Base-by-base conservation (phyloP, 2,888 invertebrate species). In the Megamerina dolium region DNA sequence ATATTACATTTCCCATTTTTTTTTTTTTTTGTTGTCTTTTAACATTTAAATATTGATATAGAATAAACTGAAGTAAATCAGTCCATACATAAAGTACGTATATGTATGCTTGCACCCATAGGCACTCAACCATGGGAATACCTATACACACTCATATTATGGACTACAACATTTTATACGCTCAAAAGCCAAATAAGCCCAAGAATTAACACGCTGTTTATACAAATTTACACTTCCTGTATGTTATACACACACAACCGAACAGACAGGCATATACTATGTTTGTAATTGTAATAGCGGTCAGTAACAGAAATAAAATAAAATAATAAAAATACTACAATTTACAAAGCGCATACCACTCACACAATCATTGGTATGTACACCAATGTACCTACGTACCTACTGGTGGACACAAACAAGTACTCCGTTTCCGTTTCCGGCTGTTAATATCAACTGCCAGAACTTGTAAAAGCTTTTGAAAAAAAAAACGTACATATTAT, bases 171-270 rank as follows among this genome's bases (percentile, higher is more conserved):
- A n/a, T n/a, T n/a, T n/a, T n/a, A n/a, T n/a, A n/a, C n/a, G n/a
- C n/a, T n/a, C n/a, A 16, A 14, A 21, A 23, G 36, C 23, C 17
- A 45, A 36, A 45, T 45, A 45, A 45, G 31, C 31, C n/a, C 23
- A 21, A 29, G 41, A 27, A 45, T 45, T 45, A 45, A 45, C 45
- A 45, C 33, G 41, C 40, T 41, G 37, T 41, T 45, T 27, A 26
- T 33, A 33, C 45, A 45, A 41, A 41, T 45, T 45, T 41, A 40
- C 45, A 41, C 33, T 37, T 45, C 41, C 41, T 27, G 29, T 18
- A 26, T 26, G 12, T 12, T 13, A 34, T 27, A 33, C 16, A 21
- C 41, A 34, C 26, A 3, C 13, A 10, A 3, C 16, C 18, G 30
- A 14, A 34, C 16, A 16, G n/a, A 29, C 14, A 14, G 23, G 19